Conservation (phyloP, 2,797 vertebrate species). For the Peromyscus eremicus region DNA sequence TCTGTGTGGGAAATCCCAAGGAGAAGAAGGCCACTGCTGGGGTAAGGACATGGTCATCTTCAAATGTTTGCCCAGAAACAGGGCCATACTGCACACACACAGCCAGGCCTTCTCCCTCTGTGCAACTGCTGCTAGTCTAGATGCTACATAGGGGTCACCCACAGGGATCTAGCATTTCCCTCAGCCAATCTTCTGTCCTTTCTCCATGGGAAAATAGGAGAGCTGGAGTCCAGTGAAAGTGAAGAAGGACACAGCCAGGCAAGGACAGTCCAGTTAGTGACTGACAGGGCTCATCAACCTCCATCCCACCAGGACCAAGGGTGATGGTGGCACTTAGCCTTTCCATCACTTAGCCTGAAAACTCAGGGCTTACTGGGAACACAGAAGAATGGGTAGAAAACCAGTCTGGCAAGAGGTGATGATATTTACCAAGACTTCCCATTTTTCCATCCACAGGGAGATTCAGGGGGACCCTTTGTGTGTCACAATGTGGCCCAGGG, state of each 20-base stretch:
- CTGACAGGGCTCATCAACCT: neutral
- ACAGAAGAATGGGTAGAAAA: no score
- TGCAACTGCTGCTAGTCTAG: no score
- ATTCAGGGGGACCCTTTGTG: neutral
- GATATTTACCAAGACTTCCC: neutral
- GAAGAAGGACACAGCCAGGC: neutral
- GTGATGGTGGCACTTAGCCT: no score
- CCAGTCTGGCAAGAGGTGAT: neutral
- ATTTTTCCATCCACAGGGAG: neutral
- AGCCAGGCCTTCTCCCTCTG: neutral
- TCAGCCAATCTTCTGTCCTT: neutral
- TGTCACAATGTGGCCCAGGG: neutral
- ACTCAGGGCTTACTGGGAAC: no score
- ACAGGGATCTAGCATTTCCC: no score
- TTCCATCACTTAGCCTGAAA: no score
- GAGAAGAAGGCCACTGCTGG: rapidly evolving
- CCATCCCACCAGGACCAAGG: no score
- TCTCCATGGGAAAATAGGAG: neutral
- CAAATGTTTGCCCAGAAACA: neutral
- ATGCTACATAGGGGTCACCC: no score
- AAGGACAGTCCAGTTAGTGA: no score
- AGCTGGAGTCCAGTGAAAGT: neutral
- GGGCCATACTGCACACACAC: neutral
- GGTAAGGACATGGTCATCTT: neutral
- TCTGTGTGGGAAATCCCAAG: neutral